A percentile compares a stretch with the other conserved stretches of the same genome.
Evolutionary conservation across 2,888 invertebrate genomes (phyloP).

Genomic region (Blomia tropicalis): DNA sequence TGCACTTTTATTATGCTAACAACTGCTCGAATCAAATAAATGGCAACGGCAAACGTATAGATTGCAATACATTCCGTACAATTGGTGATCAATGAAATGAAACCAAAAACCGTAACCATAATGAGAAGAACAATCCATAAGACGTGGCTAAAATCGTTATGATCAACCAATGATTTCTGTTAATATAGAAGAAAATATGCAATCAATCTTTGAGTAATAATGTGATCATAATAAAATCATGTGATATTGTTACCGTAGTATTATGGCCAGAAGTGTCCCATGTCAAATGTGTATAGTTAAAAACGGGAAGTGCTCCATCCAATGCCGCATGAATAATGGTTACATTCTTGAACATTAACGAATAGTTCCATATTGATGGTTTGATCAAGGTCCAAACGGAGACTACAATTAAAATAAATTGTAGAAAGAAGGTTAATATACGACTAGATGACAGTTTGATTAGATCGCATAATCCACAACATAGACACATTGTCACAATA

Average conservation of each 20-base stretch:
- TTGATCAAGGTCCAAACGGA: background rate
- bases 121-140: background rate
- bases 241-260: background rate
- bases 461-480: background rate
- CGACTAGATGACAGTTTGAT: background rate
- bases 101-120: background rate
- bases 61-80: background rate
- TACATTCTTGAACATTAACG: background rate
- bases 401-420: background rate
- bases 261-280: background rate
- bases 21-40: background rate
- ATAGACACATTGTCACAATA: background rate
- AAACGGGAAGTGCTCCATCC: background rate
- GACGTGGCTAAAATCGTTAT: background rate
- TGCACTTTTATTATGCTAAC: background rate
- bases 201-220: no score
- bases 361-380: background rate
- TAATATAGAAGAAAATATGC: background rate
- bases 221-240: background rate
- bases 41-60: background rate
- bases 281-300: background rate
- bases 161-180: background rate
- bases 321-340: background rate
- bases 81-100: background rate
- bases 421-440: background rate